A percentile compares a stretch with the other conserved stretches of the same genome.
These are phyloP conservation scores for Drosophila sp. DNA, from an alignment of 1,140 invertebrate species.

Conservation along the genomic window DNA sequence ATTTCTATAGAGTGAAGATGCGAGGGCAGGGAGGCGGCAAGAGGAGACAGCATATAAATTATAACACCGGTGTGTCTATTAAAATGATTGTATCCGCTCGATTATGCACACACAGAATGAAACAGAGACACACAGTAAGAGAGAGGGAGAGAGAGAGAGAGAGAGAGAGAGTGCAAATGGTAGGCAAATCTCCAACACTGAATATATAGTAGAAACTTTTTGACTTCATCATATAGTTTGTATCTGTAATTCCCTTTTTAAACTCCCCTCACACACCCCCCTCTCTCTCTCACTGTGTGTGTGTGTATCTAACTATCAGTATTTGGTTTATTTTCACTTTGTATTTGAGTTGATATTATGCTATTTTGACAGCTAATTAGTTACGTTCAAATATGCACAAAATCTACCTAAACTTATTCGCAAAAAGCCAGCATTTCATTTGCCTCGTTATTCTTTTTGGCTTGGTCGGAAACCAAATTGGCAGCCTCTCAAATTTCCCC, in stretches of 20 bases:
- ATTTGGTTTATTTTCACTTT: conserved; percentile 41
- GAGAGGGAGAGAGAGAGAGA: background rate
- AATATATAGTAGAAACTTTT: conserved; percentile 51
- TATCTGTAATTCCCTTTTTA: conserved; percentile 29
- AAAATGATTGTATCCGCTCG: conserved; percentile 83
- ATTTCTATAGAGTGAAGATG: conserved; percentile 7
- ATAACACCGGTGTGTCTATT: conserved; percentile 82
- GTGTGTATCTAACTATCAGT: conserved; percentile 23
- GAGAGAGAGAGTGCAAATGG: background rate
- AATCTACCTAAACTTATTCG: conserved; percentile 15
- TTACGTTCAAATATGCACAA: conserved; percentile 51
- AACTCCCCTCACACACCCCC: background rate
- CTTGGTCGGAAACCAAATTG: background rate
- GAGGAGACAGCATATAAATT: conserved; percentile 74
- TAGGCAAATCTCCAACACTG: conserved; percentile 8
- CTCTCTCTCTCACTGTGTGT: conserved; percentile 27
- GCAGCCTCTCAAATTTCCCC: conserved; percentile 2
- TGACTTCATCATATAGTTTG: conserved; percentile 48
- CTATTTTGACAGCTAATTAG: conserved; percentile 81
- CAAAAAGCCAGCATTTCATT: conserved; percentile 33
- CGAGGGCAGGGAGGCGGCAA: background rate
- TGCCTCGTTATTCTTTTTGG: conserved; percentile 36
- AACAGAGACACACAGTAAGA: conserved; percentile 10
- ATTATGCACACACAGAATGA: conserved; percentile 70
- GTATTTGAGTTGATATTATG: conserved; percentile 60